Base-by-base conservation (phyloP, 2,113 vertebrate species). In the Galemys pyrenaicus region DNA sequence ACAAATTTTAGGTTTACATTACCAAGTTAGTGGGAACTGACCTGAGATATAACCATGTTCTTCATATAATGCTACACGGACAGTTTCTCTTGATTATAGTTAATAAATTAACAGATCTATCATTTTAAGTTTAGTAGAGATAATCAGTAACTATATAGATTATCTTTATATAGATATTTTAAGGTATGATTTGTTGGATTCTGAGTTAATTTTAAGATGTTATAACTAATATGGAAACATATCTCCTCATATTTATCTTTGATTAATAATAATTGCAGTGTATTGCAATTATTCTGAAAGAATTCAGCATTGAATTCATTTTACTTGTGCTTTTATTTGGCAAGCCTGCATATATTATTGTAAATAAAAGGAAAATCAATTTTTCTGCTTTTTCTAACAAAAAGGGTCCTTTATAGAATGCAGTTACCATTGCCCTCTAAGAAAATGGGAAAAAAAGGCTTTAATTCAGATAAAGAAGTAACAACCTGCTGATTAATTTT, bases 361-460 rank as follows among this genome's bases (percentile, higher is more conserved):
- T 20, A 11, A 86, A 93, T 87, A 89, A 97, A 94, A 28, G 17
- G 17, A 96, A 98, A 98, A 97, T 95, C 77, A 95, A 91, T 95
- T 95, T 4, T 20, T 0, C 6, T 91, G 60, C 13, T 51, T 78
- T 92, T 94, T 92, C 77, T 46, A 94, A 96, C 70, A 93, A 94
- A 91, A 91, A 95, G 9, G 0, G 11, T 62, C 20, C 95, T 96
- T 93, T 94, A 10, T 94, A 92, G 9, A 0, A n/a, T 77, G 71
- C 67, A 75, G 56, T 13, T 95, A 24, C 56, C 83, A 83, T 94
- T 97, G 84, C 64, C 75, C 73, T 95, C 46, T 82, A 95, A 96
- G 32, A 35, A 92, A 80, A 89, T 22, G 91, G 26, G 60, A 37
- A 35, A 80, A 28, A 15, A 60, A 22, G 19, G 9, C 0, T 32